These are phyloP conservation scores for Ameiurus melas DNA, from an alignment of 2,113 vertebrate genomes.

Conservation along the genomic window DNA sequence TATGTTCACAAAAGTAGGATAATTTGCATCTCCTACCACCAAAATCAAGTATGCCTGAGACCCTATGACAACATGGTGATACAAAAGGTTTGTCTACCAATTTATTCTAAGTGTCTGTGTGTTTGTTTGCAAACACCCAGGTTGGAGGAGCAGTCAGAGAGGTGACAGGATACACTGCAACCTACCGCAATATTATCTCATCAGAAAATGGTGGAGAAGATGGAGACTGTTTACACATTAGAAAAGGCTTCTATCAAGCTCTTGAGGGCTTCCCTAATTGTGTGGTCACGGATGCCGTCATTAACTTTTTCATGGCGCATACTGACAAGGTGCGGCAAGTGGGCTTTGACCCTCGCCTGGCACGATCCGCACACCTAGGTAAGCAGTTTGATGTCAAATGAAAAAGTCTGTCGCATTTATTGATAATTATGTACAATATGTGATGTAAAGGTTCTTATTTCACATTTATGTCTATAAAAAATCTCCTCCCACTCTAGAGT, in stretches of 20 bases:
- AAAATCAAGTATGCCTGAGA: no score
- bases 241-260: constrained; percentile 78
- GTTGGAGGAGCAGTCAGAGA: constrained; percentile 88
- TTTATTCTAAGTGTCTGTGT: background rate
- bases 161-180: constrained; percentile 79
- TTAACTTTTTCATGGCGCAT: constrained; percentile 89
- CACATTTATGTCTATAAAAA: background rate
- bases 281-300: constrained; percentile 84
- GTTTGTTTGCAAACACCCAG: constrained; percentile 61
- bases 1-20: no score
- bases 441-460: background rate
- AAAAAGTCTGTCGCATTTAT: background rate
- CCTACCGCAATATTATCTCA: constrained; percentile 80
- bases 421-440: background rate
- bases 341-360: constrained; percentile 84
- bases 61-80: no score
- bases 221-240: constrained; percentile 80
- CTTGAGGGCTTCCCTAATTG: constrained; percentile 83
- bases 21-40: no score
- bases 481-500: constrained; percentile 72
- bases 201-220: constrained; percentile 77
- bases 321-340: constrained; percentile 83
- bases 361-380: constrained; percentile 82
- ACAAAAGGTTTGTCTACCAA: background rate
- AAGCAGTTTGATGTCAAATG: constrained; percentile 50